Base-by-base conservation (phyloP, 1,140 invertebrate genomes). In the Agrypnia vestita region DNA sequence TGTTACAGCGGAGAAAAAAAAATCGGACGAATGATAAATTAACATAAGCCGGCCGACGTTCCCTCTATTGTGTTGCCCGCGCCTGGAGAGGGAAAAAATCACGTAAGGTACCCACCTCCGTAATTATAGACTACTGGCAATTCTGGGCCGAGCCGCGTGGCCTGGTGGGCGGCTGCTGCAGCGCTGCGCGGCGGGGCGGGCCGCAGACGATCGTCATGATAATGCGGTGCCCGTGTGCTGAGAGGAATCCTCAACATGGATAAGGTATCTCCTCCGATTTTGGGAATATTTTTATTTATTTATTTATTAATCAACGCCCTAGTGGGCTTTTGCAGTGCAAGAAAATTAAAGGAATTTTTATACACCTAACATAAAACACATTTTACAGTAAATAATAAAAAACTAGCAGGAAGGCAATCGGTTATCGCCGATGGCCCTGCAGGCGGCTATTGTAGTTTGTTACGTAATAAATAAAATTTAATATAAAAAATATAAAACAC, bases 101-200 rank as follows among this genome's bases (percentile, higher is more conserved):
- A 49, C 64, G 64, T 44, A 44, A 44, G 46, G 64, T 15, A 10
- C 13, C 64, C 43, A n/a, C 64, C 64, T 46, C 43, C 64, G 15
- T 75, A 75, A 75, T 75, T 75, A 75, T 75, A 75, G 51, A 75
- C 72, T 75, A 75, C 72, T 43, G 72, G 72, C 13, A 15, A 56
- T 55, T 21, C 17, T 43, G 53, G 51, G 72, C 47, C 17, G 46
- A 51, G 19, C n/a, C 17, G 44, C 44, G 67, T 46, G 53, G 72
- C n/a, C 17, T 35, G 53, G 72, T 75, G 72, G 72, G 72, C 72
- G 25, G 72, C 8, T 21, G 17, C 11, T 17, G 46, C 35, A 21
- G 69, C 46, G 35, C 53, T 12, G 10, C 15, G 15, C 49, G 69
- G 44, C n/a, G 69, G 46, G 69, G 9, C 46, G 17, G 49, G 9